Percentiles rank a stretch among this genome's conserved stretches.
Evolutionary conservation across 2,888 invertebrate genomes (phyloP).

Genomic region (Drosophila kuntzei): DNA sequence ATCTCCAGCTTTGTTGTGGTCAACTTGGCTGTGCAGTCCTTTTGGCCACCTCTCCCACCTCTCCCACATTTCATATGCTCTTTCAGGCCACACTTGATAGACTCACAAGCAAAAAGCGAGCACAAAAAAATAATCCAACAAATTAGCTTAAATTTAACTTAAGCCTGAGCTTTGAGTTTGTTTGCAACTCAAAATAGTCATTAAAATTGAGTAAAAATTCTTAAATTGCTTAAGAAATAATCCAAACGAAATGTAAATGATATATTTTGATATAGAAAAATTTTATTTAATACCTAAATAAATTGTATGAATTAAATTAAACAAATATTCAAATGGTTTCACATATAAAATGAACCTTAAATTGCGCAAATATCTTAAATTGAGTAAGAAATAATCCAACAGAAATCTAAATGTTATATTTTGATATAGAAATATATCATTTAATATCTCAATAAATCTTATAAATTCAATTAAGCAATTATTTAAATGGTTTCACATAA

Average conservation of each 20-base stretch:
- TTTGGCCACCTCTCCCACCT: background rate
- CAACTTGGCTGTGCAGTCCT: constrained; percentile 15
- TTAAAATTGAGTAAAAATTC: background rate
- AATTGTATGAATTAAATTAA: too few relatives aligned
- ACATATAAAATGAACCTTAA: too few relatives aligned
- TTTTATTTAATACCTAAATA: too few relatives aligned
- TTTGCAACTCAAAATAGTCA: background rate
- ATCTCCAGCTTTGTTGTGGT: constrained; percentile 53
- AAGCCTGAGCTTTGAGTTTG: background rate
- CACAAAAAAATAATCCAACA: constrained; percentile 13
- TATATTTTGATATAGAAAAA: too few relatives aligned
- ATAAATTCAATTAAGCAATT: too few relatives aligned
- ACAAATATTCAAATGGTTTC: too few relatives aligned
- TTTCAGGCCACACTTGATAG: constrained; percentile 12
- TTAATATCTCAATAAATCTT: too few relatives aligned
- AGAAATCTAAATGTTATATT: too few relatives aligned
- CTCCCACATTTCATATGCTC: constrained; percentile 9
- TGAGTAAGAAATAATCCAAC: background rate
- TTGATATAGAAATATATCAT: too few relatives aligned
- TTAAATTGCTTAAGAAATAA: background rate
- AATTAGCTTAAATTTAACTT: constrained; percentile 8
- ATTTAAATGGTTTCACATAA: too few relatives aligned
- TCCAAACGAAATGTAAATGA: too few relatives aligned
- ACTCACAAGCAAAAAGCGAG: background rate
- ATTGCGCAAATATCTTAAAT: background rate